A percentile compares a stretch with the other conserved stretches of the same genome.
Conservation (phyloP, 2,113 vertebrate species). For the Stomatorhinus ivindoensis region DNA sequence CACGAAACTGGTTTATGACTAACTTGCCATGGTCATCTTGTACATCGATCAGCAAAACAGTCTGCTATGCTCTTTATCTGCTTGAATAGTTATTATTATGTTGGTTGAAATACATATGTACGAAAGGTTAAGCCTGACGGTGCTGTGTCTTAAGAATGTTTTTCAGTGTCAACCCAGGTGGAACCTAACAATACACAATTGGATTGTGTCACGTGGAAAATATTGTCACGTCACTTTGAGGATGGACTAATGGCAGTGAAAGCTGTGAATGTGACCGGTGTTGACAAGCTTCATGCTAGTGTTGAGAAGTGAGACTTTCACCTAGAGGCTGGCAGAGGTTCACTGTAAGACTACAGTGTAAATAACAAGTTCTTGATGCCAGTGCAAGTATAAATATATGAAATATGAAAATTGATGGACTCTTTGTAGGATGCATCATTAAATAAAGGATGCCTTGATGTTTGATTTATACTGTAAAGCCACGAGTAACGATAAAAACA, state of each 20-base stretch:
- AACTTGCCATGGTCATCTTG: neutral
- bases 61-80: neutral
- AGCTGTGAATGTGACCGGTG: neutral
- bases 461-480: neutral
- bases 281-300: neutral
- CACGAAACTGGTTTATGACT: neutral
- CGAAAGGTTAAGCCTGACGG: neutral
- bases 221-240: neutral
- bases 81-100: neutral
- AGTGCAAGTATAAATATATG: neutral
- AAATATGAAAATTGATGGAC: neutral
- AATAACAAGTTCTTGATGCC: neutral
- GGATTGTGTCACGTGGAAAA: neutral
- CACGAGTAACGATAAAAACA: neutral
- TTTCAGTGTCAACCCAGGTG: neutral
- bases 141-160: neutral
- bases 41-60: neutral
- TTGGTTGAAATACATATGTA: neutral
- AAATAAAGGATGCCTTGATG: neutral
- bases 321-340: neutral
- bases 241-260: neutral
- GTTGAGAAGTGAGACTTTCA: neutral
- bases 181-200: neutral
- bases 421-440: neutral
- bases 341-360: neutral